phyloP scores from a whole-genome alignment of 2,888 invertebrate species.

The Philonicus albiceps region DNA sequence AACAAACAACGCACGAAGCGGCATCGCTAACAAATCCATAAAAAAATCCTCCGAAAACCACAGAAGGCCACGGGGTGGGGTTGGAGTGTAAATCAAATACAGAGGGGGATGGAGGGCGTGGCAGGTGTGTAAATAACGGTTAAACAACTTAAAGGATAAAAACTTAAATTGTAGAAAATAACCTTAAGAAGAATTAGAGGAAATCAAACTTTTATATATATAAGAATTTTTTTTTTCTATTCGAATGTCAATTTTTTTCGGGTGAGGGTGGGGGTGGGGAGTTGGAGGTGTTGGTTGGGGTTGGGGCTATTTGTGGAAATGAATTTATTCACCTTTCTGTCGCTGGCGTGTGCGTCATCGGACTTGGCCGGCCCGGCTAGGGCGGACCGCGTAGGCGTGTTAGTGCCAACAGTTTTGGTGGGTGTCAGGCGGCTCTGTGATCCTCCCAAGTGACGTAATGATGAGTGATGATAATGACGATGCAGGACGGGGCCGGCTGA shows the following conservation, averaged over 20 bases:
- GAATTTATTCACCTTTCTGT: conserved; percentile 41
- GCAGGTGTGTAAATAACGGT: not conserved
- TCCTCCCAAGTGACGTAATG: conserved; percentile 62
- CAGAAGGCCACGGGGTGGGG: conserved; percentile 5
- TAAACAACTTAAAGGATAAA: not conserved
- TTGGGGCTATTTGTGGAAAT: not conserved
- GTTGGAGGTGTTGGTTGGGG: too few species aligned
- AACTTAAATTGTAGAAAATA: not conserved
- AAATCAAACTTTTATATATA: not conserved
- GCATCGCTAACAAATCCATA: conserved; percentile 9
- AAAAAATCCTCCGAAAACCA: conserved; percentile 5
- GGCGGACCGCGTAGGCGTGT: conserved; percentile 50
- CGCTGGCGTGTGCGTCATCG: not conserved
- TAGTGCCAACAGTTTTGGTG: conserved; percentile 53
- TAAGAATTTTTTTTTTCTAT: not conserved
- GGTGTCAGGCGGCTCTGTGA: conserved; percentile 54
- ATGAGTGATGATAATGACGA: conserved; percentile 59
- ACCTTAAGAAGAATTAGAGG: not conserved
- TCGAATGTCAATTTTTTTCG: conserved; percentile 45
- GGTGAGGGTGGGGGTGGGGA: not conserved
- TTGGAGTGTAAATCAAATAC: not conserved
- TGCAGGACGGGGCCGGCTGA: conserved; percentile 63
- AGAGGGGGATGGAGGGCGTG: not conserved
- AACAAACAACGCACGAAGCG: conserved; percentile 32
- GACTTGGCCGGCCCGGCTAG: not conserved